Evolutionary conservation across 2,888 invertebrate species (phyloP), one percentile per base, ranked within the genome.

Genomic region (Morpho helenor): DNA sequence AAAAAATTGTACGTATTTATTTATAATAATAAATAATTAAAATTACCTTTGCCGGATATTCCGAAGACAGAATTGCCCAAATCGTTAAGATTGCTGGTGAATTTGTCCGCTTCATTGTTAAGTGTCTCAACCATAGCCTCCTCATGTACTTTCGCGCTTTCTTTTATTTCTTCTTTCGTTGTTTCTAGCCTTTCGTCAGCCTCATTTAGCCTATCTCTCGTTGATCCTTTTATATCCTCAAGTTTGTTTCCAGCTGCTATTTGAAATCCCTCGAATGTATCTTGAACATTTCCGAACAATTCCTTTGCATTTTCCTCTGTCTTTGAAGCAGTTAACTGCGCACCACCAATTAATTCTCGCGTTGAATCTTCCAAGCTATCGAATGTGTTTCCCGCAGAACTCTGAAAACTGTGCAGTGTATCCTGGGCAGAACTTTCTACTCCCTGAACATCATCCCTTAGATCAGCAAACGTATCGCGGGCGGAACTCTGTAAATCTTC

Each of bases 371-470:
- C 90, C 55, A 90, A 75, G 65, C 89, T 89, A 54, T 88, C 90
- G 52, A 89, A 90, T 2, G 89, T 90, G 59, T 90, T 85, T 6
- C 89, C 89, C 2, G 90, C 88, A 4, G 90, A 90, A 68, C 89
- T 90, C 67, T 89, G 90, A 73, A 90, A 87, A 66, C 89, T 89
- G 63, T 84, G 86, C 64, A 90, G 64, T 41, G 89, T 90, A 56
- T 89, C 89, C 64, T 89, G 88, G 1, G 86, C 79, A 4, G 88
- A 88, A 66, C 72, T 87, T 57, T 85, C 88, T 55, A 85, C 66
- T 52, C 84, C 83, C 62, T 81, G 76, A n/a, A 79, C 78, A 60
- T 89, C 88, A 62, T 89, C 88, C 61, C 73, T 81, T 60, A 84
- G 75, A 48, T 82, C 84, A 8, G 88, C 89, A 68, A 74, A 88